A percentile compares a stretch with the other conserved stretches of the same genome.
Evolutionary conservation across 2,888 invertebrate genomes (phyloP).

Genomic region (Zele albiditarsus): DNA sequence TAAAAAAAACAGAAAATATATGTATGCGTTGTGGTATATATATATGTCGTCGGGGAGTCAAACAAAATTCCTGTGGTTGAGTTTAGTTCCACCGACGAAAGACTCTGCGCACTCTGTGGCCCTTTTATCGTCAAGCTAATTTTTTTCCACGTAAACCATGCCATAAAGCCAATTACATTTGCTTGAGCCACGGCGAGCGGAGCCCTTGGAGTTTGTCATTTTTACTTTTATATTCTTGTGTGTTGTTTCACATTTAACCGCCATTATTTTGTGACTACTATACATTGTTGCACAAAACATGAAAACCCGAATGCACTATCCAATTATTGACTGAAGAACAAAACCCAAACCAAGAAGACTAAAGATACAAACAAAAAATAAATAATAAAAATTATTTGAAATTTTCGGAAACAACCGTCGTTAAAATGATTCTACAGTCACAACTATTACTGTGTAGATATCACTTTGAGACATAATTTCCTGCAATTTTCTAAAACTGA

Average conservation of each 20-base stretch:
- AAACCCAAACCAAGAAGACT: background rate
- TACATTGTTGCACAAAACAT: background rate
- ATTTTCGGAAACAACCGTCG: constrained; percentile 19
- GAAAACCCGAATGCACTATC: background rate
- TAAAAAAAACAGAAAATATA: background rate
- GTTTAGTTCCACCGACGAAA: constrained; percentile 2
- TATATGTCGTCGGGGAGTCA: background rate
- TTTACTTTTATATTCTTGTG: constrained; percentile 34
- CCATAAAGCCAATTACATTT: constrained; percentile 67
- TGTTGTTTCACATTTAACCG: background rate
- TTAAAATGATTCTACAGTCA: background rate
- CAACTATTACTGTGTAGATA: constrained; percentile 45
- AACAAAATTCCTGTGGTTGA: constrained; percentile 37
- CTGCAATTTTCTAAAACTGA: constrained; percentile 52
- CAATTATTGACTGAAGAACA: background rate
- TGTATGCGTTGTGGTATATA: too few relatives aligned
- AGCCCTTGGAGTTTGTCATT: constrained; percentile 65
- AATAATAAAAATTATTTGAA: background rate
- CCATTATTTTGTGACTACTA: background rate
- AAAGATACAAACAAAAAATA: background rate
- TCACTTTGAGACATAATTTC: constrained; percentile 54
- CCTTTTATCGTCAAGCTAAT: constrained; percentile 56
- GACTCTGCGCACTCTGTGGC: constrained; percentile 26
- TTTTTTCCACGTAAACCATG: constrained; percentile 66
- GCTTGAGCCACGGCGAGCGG: constrained; percentile 43